Evolutionary conservation across 2,888 invertebrate species (phyloP).

Genomic region (Perizoma flavofasciatum): DNA sequence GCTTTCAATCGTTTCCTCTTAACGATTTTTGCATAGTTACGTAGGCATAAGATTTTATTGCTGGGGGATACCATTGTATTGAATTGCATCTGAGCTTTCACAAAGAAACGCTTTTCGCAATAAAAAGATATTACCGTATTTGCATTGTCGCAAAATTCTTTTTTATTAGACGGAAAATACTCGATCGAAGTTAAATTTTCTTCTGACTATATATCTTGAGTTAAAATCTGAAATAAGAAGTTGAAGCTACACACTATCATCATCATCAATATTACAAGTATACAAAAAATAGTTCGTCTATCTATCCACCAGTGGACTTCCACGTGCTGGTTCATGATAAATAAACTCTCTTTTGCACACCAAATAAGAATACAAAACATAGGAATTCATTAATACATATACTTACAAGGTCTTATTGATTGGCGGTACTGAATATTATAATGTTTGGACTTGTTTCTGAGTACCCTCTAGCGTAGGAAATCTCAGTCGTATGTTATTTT

Average conservation of each 20-base stretch:
- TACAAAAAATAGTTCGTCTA: no score
- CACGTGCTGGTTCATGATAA: no score
- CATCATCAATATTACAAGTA: no score
- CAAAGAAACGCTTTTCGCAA: slow-evolving; percentile 44
- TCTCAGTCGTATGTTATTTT: no score
- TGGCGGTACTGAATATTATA: no score
- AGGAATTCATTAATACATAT: no score
- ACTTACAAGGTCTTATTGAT: no score
- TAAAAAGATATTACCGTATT: slow-evolving; percentile 54
- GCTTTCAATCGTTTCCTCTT: slow-evolving; percentile 43
- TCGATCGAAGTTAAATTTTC: slow-evolving; percentile 19
- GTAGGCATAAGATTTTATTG: slow-evolving; percentile 74
- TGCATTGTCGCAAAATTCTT: slow-evolving; percentile 30
- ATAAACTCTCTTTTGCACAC: no score
- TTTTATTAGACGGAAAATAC: slow-evolving; percentile 19
- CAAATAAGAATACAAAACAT: no score
- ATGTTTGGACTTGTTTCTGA: no score
- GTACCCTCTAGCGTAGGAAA: no score
- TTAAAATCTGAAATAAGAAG: slow-evolving; percentile 16
- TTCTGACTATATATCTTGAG: slow-evolving; percentile 9
- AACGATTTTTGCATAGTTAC: slow-evolving; percentile 69
- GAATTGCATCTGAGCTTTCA: slow-evolving; percentile 44
- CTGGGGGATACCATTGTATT: slow-evolving; percentile 50
- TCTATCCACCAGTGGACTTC: background rate
- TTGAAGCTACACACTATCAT: background rate